Percentiles rank a stretch among this genome's conserved stretches.
Evolutionary conservation across 2,113 vertebrate genomes (phyloP).

Genomic region (Stercorarius parasiticus): DNA sequence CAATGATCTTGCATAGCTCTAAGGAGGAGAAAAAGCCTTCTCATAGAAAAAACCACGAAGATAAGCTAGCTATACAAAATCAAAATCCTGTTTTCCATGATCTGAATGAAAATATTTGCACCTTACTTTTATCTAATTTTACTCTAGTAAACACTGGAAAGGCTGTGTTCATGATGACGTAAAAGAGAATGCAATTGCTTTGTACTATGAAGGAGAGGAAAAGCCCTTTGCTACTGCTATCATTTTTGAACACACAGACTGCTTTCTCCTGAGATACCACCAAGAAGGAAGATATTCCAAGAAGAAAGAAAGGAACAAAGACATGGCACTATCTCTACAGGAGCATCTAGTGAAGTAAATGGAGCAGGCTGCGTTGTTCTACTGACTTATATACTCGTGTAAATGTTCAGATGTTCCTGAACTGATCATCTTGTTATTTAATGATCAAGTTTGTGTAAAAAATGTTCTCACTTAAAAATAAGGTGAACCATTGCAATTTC

Average conservation of each 20-base stretch:
- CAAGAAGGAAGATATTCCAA: background rate
- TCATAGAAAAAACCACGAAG: background rate
- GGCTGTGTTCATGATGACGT: accelerated
- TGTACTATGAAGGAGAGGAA: background rate
- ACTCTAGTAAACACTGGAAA: background rate
- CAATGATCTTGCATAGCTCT: background rate
- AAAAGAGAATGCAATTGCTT: background rate
- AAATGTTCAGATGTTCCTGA: background rate
- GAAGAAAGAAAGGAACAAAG: background rate
- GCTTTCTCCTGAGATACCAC: background rate
- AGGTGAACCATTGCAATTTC: background rate
- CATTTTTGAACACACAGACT: background rate
- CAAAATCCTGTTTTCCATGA: background rate
- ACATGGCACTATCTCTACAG: background rate
- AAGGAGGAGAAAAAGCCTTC: background rate
- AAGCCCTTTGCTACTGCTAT: background rate
- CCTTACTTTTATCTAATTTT: background rate
- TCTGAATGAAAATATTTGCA: background rate
- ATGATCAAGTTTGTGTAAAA: background rate
- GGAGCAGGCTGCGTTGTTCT: background rate
- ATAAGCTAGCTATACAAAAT: background rate
- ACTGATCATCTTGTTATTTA: background rate
- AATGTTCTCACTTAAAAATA: background rate
- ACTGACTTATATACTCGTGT: background rate
- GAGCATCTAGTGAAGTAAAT: background rate